phyloP scores from a whole-genome alignment of 2,888 invertebrate species.

The Antheraea assamensis region DNA sequence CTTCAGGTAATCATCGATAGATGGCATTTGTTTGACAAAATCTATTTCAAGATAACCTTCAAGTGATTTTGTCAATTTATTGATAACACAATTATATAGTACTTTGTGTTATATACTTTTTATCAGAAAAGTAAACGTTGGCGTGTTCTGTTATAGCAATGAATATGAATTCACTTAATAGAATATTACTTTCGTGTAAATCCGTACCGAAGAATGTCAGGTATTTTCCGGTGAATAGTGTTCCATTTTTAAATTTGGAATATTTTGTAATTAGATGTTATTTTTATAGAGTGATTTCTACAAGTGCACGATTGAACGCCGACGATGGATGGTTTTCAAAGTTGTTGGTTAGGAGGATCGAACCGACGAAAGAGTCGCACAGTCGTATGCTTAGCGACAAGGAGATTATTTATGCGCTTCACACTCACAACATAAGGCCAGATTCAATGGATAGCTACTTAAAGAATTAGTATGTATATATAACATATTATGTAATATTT shows the following conservation, averaged over 20 bases:
- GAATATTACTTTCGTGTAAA: slow-evolving; percentile 59
- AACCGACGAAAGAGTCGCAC: slow-evolving; percentile 97
- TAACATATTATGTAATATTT: slow-evolving; percentile 35
- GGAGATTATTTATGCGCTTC: slow-evolving; percentile 96
- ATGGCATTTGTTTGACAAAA: slow-evolving; percentile 58
- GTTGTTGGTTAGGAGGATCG: slow-evolving; percentile 93
- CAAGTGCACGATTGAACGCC: slow-evolving; percentile 61
- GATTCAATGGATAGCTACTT: slow-evolving; percentile 94
- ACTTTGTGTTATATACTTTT: slow-evolving; percentile 41
- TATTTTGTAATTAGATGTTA: slow-evolving; percentile 32
- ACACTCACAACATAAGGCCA: slow-evolving; percentile 96
- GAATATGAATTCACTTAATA: slow-evolving; percentile 71
- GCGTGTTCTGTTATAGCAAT: slow-evolving; percentile 35
- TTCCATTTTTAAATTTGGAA: slow-evolving; percentile 50
- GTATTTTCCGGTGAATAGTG: slow-evolving; percentile 47
- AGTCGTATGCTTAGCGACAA: slow-evolving; percentile 98
- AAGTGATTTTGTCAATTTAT: slow-evolving; percentile 76
- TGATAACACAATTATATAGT: slow-evolving; percentile 66
- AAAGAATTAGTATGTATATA: slow-evolving; percentile 91
- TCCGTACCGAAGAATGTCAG: slow-evolving; percentile 67
- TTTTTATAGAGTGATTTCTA: slow-evolving; percentile 66
- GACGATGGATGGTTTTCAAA: slow-evolving; percentile 94
- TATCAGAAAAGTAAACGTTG: slow-evolving; percentile 24
- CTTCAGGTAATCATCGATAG: slow-evolving; percentile 49
- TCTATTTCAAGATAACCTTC: slow-evolving; percentile 79